A percentile compares a stretch with the other conserved stretches of the same genome.
phyloP scores from a whole-genome alignment of 2,797 vertebrate genomes.

The Falco biarmicus region DNA sequence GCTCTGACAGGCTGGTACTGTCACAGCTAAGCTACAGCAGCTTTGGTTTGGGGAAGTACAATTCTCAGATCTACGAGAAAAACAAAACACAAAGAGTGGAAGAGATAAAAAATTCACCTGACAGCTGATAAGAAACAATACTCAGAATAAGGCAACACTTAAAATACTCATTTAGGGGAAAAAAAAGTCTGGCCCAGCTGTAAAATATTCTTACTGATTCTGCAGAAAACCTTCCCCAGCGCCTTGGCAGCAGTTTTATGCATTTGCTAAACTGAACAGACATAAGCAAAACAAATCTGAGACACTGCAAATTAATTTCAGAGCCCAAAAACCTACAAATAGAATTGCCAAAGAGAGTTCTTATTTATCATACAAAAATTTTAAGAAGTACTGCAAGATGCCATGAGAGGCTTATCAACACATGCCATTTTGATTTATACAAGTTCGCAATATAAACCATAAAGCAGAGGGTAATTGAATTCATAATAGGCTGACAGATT shows the following conservation, averaged over 20 bases:
- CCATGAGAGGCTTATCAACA: neutral
- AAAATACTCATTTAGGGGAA: neutral
- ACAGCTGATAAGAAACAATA: neutral
- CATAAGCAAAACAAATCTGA: constrained; percentile 1
- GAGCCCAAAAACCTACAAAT: neutral
- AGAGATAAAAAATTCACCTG: neutral
- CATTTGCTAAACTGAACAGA: neutral
- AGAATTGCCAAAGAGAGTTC: neutral
- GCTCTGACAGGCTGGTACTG: neutral
- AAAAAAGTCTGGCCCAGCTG: neutral
- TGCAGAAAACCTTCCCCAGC: neutral
- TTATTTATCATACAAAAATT: neutral
- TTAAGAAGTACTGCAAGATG: neutral
- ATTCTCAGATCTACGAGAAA: neutral
- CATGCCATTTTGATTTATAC: neutral
- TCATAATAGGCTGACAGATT: neutral
- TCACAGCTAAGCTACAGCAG: neutral
- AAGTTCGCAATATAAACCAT: neutral
- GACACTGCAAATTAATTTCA: neutral
- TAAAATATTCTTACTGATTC: neutral
- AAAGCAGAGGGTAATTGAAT: neutral
- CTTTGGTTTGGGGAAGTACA: neutral
- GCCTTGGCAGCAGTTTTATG: neutral
- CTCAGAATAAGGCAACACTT: neutral
- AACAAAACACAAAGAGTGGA: neutral